Percentiles rank a stretch among this genome's conserved stretches.
Conservation (phyloP, 1,140 invertebrate genomes). For the Tetraneura akinire region DNA sequence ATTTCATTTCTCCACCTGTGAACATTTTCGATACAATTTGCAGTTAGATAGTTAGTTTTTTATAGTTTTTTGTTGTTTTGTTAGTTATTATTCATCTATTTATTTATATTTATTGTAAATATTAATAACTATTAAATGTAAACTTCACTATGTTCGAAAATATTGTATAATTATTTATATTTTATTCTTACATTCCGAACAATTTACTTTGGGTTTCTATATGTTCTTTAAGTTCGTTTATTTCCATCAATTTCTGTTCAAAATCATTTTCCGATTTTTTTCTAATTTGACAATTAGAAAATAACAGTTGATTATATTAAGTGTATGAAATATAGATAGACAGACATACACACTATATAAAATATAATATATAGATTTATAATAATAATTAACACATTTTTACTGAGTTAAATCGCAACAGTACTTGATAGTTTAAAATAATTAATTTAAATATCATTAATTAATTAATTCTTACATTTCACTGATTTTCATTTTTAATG, state of each 20-base stretch:
- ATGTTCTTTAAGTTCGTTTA: neutral
- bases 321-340: no score
- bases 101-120: neutral
- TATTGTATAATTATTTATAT: neutral
- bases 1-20: constrained; percentile 37
- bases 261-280: neutral
- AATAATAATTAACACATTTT: no score
- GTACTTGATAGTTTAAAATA: no score
- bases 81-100: neutral
- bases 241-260: constrained; percentile 17
- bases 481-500: constrained; percentile 33
- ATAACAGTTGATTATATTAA: no score
- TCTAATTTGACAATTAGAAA: neutral
- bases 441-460: no score
- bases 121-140: neutral
- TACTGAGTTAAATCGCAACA: no score
- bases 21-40: neutral
- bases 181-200: constrained; percentile 8
- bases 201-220: neutral
- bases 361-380: no score
- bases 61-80: neutral
- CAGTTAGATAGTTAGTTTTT: neutral
- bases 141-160: neutral
- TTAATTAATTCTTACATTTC: constrained; percentile 10
- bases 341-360: no score